These are phyloP conservation scores for Mustela lutreola DNA, from an alignment of 2,113 vertebrate genomes.

Conservation along the genomic window DNA sequence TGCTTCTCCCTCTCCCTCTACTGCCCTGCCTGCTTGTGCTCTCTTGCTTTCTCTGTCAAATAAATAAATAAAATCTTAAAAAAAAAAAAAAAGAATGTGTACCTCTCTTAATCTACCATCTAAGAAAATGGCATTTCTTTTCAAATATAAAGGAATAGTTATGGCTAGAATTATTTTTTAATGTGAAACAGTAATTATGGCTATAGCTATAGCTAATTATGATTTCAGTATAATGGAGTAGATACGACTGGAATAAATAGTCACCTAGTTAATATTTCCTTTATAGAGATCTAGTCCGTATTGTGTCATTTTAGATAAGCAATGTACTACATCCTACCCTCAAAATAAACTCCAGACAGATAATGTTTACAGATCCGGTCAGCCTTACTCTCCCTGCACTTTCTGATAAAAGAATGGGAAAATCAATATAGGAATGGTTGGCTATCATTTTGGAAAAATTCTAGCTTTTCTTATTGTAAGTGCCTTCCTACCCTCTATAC, in stretches of 20 bases:
- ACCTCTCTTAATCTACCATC: neutral
- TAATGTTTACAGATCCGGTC: neutral
- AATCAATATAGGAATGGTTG: neutral
- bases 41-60: too few species aligned
- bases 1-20: too few species aligned
- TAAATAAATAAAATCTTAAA: too few species aligned
- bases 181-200: neutral
- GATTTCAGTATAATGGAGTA: neutral
- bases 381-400: neutral
- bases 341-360: neutral
- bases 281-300: neutral
- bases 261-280: neutral
- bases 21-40: too few species aligned
- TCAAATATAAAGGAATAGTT: neutral
- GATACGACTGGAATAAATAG: neutral
- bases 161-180: neutral
- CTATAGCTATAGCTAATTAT: conserved; percentile 5
- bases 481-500: neutral
- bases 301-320: neutral
- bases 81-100: neutral
- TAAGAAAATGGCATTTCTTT: conserved; percentile 28
- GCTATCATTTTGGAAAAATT: neutral
- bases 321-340: neutral
- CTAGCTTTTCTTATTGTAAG: neutral
- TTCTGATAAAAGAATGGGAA: conserved; percentile 14